A percentile compares a stretch with the other conserved stretches of the same genome.
These are phyloP conservation scores for Petromus typicus DNA, from an alignment of 2,113 vertebrate genomes.

Conservation along the genomic window DNA sequence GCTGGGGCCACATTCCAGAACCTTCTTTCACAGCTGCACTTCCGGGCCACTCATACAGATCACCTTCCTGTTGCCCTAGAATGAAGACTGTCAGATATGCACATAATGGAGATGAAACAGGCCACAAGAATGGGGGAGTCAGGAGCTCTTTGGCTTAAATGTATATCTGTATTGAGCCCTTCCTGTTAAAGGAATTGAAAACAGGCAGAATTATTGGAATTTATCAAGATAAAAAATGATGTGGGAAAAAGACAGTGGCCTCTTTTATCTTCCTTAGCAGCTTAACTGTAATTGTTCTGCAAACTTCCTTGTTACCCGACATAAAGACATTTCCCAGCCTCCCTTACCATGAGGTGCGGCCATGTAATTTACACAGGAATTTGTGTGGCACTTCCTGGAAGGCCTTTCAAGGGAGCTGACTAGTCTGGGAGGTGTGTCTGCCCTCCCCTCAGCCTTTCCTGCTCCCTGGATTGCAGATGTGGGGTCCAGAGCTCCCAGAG, in stretches of 20 bases:
- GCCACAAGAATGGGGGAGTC: background rate
- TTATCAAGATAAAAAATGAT: background rate
- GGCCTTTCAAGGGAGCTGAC: background rate
- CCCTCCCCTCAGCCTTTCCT: background rate
- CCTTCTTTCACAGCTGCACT: background rate
- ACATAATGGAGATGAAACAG: background rate
- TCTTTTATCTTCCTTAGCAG: background rate
- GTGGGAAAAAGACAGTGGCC: background rate
- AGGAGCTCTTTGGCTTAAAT: background rate
- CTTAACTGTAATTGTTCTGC: background rate
- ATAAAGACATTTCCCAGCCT: background rate
- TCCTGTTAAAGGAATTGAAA: conserved; percentile 7
- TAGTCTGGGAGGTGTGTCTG: background rate
- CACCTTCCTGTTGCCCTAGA: background rate
- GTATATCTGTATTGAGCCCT: background rate
- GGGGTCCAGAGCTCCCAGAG: background rate
- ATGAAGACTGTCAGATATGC: background rate
- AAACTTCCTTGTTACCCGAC: background rate
- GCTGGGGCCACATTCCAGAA: background rate
- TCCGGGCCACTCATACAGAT: background rate
- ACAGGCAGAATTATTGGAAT: background rate
- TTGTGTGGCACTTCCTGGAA: background rate
- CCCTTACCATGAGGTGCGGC: background rate
- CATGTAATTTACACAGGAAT: background rate
- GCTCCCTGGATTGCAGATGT: background rate